These are phyloP conservation scores for Strigops habroptila DNA, from an alignment of 2,113 vertebrate species.

Conservation along the genomic window DNA sequence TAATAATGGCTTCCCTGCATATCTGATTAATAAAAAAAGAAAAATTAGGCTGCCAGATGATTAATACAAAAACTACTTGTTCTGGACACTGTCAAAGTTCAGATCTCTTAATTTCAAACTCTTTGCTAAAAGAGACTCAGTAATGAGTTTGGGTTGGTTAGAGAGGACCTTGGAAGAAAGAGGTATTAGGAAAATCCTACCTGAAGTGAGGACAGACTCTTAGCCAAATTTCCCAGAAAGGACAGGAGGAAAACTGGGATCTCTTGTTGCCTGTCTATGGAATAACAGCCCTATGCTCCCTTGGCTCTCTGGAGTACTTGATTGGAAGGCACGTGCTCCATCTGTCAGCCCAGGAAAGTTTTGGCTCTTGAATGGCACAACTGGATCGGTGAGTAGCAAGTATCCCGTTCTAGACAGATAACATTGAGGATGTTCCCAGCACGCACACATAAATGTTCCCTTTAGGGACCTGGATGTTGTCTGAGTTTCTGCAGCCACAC, in stretches of 20 bases:
- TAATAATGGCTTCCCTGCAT: background rate
- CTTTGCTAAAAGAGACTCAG: background rate
- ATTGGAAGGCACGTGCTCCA: background rate
- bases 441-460: background rate
- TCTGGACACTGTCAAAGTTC: background rate
- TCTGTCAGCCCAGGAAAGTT: background rate
- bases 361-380: background rate
- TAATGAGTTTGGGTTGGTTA: background rate
- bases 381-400: background rate
- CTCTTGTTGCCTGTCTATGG: background rate
- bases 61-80: background rate
- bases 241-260: background rate
- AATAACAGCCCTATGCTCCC: background rate
- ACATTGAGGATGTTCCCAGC: background rate
- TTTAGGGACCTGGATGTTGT: background rate
- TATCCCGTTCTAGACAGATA: background rate
- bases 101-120: conserved; percentile 9
- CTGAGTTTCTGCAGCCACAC: background rate
- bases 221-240: background rate
- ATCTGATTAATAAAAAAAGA: background rate
- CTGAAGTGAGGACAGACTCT: background rate
- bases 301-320: background rate
- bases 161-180: background rate
- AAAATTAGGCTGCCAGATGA: background rate
- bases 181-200: background rate